Base-by-base conservation (phyloP, 2,113 vertebrate genomes). In the Progne subis region DNA sequence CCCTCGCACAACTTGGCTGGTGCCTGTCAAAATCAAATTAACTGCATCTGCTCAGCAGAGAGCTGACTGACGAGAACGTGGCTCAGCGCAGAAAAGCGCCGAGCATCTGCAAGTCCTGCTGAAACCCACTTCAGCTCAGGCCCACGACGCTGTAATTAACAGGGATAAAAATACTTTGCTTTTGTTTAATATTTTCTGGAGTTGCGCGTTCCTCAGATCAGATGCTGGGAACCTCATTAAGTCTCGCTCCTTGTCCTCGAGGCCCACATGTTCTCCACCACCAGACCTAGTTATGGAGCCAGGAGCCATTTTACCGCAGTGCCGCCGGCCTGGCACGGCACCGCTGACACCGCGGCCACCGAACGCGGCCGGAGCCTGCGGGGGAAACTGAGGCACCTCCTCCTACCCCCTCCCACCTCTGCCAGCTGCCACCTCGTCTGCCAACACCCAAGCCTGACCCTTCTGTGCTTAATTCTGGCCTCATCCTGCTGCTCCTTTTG, bases 131-230 rank as follows among this genome's bases (percentile, higher is more conserved):
- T 79, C 93, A 95, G 93, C 52, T 84, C 89, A 74, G 94, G 93
- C 93, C 93, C 88, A 88, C 76, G 56, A 90, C 64, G n/a, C 86
- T 96, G 96, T 92, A 97, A 98, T 97, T 98, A 96, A 95, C 86
- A 3, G 46, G 90, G 94, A 94, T 95, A 93, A 96, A 96, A 96
- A 95, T 92, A 96, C 92, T 95, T 82, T 8, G 90, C 90, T 96
- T 97, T 96, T 96, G 95, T 95, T 97, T 95, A 85, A 85, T 88
- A 59, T 70, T 85, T 95, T 95, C 87, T 87, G 82, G 84, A 94
- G 94, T 82, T 87, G 78, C 10, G 75, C 78, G 11, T 6, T 86
- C 82, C 92, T 96, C 87, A 5, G 64, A 88, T 95, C 91, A 95
- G 93, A 96, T 95, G 94, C 70, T 85, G 50, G 82, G 57, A 92